A percentile compares a stretch with the other conserved stretches of the same genome.
Evolutionary conservation across 2,888 invertebrate genomes (phyloP).

Genomic region (Diaprepes abbreviatus): DNA sequence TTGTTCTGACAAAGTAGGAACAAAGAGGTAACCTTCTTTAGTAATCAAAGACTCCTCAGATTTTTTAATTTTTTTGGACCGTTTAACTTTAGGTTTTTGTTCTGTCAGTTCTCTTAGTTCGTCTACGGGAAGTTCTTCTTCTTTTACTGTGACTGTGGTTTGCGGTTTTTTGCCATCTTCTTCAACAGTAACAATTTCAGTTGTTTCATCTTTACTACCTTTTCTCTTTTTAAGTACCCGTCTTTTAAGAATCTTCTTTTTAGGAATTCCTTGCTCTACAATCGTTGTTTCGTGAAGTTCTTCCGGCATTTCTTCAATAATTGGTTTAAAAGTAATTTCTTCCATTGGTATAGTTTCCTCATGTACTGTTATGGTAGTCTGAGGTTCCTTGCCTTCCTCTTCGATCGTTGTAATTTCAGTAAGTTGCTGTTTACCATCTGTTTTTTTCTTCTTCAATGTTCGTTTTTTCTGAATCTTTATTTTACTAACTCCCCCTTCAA

Average conservation of each 20-base stretch:
- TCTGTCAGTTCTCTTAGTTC: conserved; percentile 53
- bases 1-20: conserved; percentile 56
- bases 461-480: conserved; percentile 60
- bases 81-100: conserved; percentile 55
- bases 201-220: conserved; percentile 57
- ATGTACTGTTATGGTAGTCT: conserved; percentile 56
- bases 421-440: conserved; percentile 61
- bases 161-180: conserved; percentile 62
- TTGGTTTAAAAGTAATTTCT: conserved; percentile 53
- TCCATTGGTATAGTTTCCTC: conserved; percentile 49
- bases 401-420: conserved; percentile 64
- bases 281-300: conserved; percentile 63
- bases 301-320: conserved; percentile 55
- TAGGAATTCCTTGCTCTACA: conserved; percentile 61
- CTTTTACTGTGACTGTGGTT: conserved; percentile 62
- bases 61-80: conserved; percentile 48
- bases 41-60: conserved; percentile 56
- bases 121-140: conserved; percentile 49
- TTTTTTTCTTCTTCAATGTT: conserved; percentile 57
- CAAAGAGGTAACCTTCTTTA: conserved; percentile 57
- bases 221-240: conserved; percentile 57
- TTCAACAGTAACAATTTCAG: conserved; percentile 58
- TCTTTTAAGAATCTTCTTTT: conserved; percentile 58
- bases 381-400: conserved; percentile 54
- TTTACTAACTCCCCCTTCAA: conserved; percentile 64